phyloP scores from a whole-genome alignment of 2,113 vertebrate species.

The Puma concolor region DNA sequence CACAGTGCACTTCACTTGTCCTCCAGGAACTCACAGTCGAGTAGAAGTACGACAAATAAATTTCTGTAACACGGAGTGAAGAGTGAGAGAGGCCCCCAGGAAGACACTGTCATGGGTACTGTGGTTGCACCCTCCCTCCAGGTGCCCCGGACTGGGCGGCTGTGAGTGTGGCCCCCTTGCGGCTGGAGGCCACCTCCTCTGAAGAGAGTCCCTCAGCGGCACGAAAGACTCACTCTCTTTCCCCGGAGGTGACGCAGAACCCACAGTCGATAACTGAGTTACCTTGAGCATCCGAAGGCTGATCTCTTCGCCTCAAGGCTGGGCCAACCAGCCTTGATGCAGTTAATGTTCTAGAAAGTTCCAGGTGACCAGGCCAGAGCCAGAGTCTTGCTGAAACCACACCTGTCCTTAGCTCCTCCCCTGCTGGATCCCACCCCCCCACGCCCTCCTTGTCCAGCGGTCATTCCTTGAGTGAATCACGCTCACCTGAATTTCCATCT shows the following conservation, averaged over 20 bases:
- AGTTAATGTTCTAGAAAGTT: background rate
- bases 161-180: too few relatives aligned
- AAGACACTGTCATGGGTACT: fast-evolving
- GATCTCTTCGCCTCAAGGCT: background rate
- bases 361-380: background rate
- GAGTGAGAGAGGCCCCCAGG: background rate
- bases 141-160: background rate
- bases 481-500: background rate
- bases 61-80: too few relatives aligned
- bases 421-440: fast-evolving
- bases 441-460: background rate
- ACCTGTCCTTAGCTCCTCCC: background rate
- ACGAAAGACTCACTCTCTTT: background rate
- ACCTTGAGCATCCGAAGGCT: background rate
- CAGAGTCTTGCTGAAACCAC: background rate
- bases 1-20: background rate
- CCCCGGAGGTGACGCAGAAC: background rate
- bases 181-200: background rate
- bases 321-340: background rate
- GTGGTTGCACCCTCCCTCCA: fast-evolving
- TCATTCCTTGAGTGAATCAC: background rate
- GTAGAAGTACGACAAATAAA: background rate
- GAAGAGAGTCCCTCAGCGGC: too few relatives aligned
- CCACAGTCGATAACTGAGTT: background rate
- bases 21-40: background rate